phyloP scores from a whole-genome alignment of 2,888 invertebrate genomes.

The Rosalia funebris region DNA sequence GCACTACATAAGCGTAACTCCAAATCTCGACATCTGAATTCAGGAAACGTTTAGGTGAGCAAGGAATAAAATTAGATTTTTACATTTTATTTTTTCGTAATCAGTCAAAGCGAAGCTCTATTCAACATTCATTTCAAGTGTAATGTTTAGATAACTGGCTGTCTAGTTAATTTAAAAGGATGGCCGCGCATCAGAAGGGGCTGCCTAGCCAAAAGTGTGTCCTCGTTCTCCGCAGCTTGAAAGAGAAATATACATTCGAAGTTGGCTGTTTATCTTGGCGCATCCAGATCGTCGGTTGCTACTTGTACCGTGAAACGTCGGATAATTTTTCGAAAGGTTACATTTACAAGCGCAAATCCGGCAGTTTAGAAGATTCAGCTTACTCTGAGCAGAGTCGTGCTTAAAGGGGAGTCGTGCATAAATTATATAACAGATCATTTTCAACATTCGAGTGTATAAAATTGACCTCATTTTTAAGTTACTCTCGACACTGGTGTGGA shows the following conservation, averaged over 20 bases:
- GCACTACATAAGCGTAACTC: too few species aligned
- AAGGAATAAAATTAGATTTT: neutral
- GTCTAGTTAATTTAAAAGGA: slow-evolving; percentile 26
- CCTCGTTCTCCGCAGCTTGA: slow-evolving; percentile 14
- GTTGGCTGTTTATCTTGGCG: slow-evolving; percentile 43
- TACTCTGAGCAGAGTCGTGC: too few species aligned
- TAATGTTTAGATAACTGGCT: slow-evolving; percentile 18
- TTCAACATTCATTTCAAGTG: slow-evolving; percentile 10
- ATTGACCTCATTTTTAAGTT: too few species aligned
- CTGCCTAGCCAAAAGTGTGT: slow-evolving; percentile 19
- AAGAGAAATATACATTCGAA: slow-evolving; percentile 13
- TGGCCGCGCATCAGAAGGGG: slow-evolving; percentile 9
- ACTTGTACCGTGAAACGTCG: slow-evolving; percentile 50
- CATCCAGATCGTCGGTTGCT: slow-evolving; percentile 48
- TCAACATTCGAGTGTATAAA: too few species aligned
- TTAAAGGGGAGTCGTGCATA: too few species aligned
- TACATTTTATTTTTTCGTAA: neutral
- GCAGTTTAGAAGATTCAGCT: slow-evolving; percentile 50
- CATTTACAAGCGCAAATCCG: slow-evolving; percentile 54
- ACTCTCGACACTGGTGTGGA: too few species aligned
- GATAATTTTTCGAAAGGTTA: slow-evolving; percentile 55
- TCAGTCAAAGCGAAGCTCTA: neutral
- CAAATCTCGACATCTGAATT: too few species aligned
- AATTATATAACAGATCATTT: too few species aligned
- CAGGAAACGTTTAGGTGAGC: too few species aligned